Percentiles rank a stretch among this genome's conserved stretches.
Evolutionary conservation across 2,113 vertebrate species (phyloP).

Genomic region (Entomyzon cyanotis): DNA sequence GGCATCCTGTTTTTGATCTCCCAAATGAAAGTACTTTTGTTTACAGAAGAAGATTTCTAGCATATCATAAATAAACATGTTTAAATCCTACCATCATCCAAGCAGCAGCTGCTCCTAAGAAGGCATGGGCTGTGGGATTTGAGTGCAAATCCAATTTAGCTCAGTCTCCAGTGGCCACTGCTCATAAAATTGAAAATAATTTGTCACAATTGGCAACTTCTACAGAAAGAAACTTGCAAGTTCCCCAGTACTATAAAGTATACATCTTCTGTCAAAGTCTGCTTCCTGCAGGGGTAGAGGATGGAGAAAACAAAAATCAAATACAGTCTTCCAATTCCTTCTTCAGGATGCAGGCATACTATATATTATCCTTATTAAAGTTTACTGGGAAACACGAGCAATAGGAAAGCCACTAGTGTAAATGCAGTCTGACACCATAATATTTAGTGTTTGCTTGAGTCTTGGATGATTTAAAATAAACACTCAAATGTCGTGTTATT

Average conservation of each 20-base stretch:
- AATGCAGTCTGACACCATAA: background rate
- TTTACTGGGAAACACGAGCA: background rate
- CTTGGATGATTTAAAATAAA: background rate
- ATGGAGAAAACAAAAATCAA: background rate
- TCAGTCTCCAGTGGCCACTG: conserved; percentile 17
- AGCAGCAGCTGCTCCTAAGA: conserved; percentile 14
- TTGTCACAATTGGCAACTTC: conserved; percentile 24
- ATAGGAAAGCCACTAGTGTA: background rate
- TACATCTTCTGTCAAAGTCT: background rate
- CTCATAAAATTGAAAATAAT: conserved; percentile 50
- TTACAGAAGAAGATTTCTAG: conserved; percentile 4
- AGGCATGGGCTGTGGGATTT: conserved; percentile 17
- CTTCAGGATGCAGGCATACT: background rate
- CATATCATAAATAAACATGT: conserved; percentile 19
- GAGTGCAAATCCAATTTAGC: conserved; percentile 56
- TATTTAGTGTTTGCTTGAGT: background rate
- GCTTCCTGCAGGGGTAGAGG: background rate
- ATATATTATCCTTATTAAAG: background rate
- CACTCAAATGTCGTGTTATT: accelerated
- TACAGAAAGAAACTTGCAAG: conserved; percentile 15
- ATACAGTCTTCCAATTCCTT: background rate
- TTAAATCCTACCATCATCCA: background rate
- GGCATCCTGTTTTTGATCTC: background rate
- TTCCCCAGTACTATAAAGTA: background rate
- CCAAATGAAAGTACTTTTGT: background rate